A percentile compares a stretch with the other conserved stretches of the same genome.
Evolutionary conservation across 2,888 invertebrate species (phyloP).

Genomic region (Eudasyphora cyanicolor): DNA sequence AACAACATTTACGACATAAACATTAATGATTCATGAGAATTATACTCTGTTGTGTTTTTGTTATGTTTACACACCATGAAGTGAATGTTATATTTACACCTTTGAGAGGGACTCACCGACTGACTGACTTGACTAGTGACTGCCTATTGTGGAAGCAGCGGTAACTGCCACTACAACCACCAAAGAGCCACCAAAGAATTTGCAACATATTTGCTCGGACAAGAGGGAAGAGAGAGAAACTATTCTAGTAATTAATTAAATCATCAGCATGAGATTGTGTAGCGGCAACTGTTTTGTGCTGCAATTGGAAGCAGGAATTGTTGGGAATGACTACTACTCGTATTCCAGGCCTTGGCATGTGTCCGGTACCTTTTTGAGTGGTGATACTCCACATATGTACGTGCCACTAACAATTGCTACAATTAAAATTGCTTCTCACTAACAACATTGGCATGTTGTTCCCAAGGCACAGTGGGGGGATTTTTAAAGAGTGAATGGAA

Average conservation of each 20-base stretch:
- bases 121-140: not conserved
- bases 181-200: not conserved
- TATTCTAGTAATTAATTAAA: conserved; percentile 2
- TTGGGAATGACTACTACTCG: not conserved
- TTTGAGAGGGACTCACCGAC: not conserved
- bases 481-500: no score
- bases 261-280: not conserved
- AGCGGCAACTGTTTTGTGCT: not conserved
- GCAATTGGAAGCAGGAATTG: not conserved
- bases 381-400: not conserved
- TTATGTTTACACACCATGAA: not conserved
- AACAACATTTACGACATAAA: not conserved
- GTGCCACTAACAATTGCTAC: conserved; percentile 34
- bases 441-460: conserved; percentile 22
- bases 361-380: not conserved
- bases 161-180: not conserved
- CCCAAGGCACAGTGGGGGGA: no score
- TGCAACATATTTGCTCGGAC: conserved; percentile 33
- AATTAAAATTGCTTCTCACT: conserved; percentile 39
- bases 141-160: not conserved
- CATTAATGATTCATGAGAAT: conserved; percentile 26
- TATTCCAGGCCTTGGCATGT: not conserved
- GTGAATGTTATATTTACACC: conserved; percentile 16
- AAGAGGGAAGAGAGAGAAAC: not conserved
- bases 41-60: not conserved